Evolutionary conservation across 2,113 vertebrate species (phyloP).

Genomic region (Silurus asotus): DNA sequence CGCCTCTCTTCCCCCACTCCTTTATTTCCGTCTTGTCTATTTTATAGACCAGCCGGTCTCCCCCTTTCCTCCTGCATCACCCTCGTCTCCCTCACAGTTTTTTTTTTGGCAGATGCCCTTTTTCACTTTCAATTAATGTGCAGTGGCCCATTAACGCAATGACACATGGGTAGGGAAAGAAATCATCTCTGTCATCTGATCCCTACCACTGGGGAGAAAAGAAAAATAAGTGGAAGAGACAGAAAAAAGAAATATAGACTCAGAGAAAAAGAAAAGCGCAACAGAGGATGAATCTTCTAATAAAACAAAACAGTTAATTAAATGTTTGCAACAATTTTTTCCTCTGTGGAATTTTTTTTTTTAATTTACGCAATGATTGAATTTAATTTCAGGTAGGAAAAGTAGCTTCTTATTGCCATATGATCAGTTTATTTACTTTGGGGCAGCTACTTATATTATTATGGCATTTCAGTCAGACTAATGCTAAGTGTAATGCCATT

Average conservation of each 20-base stretch:
- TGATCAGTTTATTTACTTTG: neutral
- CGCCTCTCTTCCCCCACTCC: slow-evolving; percentile 23
- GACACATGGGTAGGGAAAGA: slow-evolving; percentile 78
- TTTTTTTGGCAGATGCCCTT: slow-evolving; percentile 52
- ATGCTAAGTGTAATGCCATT: neutral
- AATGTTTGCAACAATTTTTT: slow-evolving; percentile 89
- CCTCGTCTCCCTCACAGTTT: neutral
- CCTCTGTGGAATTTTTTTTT: slow-evolving; percentile 66
- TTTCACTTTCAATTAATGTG: slow-evolving; percentile 73
- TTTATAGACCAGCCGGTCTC: neutral
- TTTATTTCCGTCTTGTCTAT: neutral
- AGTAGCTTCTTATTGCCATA: neutral
- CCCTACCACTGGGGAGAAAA: slow-evolving; percentile 75
- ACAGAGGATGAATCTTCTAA: slow-evolving; percentile 3
- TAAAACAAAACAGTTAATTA: slow-evolving; percentile 86
- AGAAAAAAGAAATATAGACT: neutral
- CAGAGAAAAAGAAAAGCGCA: neutral
- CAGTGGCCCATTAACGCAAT: slow-evolving; percentile 81
- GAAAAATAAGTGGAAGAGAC: slow-evolving; percentile 8
- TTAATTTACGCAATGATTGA: slow-evolving; percentile 24
- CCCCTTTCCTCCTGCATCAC: neutral
- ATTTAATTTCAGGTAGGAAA: neutral
- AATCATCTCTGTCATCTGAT: slow-evolving; percentile 87
- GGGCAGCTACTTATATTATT: neutral
- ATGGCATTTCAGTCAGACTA: neutral